Conservation (phyloP, 2,888 invertebrate species). For the Amphimallon solstitiale region DNA sequence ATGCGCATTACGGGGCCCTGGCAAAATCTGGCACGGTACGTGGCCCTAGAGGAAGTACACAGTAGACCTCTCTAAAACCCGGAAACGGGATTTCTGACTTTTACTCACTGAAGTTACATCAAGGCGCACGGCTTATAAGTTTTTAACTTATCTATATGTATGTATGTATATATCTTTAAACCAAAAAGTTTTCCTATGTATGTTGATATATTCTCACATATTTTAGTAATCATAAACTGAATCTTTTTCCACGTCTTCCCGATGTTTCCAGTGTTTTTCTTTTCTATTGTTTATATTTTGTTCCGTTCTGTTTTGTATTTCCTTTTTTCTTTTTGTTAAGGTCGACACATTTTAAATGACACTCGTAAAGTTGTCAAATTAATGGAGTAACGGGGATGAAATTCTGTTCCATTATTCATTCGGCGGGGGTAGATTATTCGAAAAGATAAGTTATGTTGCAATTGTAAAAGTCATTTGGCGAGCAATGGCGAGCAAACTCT, state of each 20-base stretch:
- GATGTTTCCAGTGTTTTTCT: no score
- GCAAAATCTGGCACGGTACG: slow-evolving; percentile 35
- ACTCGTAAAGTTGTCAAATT: slow-evolving; percentile 32
- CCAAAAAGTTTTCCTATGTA: not conserved
- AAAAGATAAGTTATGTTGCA: slow-evolving; percentile 59
- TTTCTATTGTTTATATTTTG: not conserved
- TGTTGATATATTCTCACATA: not conserved
- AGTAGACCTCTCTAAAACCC: slow-evolving; percentile 23
- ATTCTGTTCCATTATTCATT: slow-evolving; percentile 55
- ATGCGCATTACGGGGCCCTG: slow-evolving; percentile 44
- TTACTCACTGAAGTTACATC: slow-evolving; percentile 8
- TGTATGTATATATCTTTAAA: slow-evolving; percentile 21
- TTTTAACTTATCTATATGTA: slow-evolving; percentile 16
- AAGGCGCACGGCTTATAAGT: slow-evolving; percentile 30
- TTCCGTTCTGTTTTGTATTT: slow-evolving; percentile 19
- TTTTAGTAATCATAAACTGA: no score
- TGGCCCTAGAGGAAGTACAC: slow-evolving; percentile 29
- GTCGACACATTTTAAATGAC: slow-evolving; percentile 13
- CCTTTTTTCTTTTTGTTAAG: not conserved
- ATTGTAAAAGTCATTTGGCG: slow-evolving; percentile 61
- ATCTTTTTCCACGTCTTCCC: no score
- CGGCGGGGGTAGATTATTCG: slow-evolving; percentile 56
- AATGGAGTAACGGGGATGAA: slow-evolving; percentile 43
- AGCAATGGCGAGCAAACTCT: slow-evolving; percentile 53
- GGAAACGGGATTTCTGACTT: slow-evolving; percentile 33